phyloP scores from a whole-genome alignment of 2,888 invertebrate species.

The Catotricha subobsoleta region DNA sequence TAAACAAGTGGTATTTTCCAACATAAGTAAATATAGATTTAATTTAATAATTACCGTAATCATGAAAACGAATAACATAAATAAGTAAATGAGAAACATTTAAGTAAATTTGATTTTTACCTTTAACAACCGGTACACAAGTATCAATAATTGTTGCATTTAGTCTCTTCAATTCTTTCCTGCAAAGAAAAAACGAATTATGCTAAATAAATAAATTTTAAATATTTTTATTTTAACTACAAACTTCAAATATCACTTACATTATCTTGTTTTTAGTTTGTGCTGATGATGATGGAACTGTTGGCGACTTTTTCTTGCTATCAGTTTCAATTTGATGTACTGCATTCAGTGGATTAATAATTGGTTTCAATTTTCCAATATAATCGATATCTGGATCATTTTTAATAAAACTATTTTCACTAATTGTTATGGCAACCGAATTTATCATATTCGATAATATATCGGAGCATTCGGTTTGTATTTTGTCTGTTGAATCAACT shows the following conservation, averaged over 20 bases:
- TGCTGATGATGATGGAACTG: too few relatives aligned
- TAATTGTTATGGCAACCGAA: constrained; percentile 40
- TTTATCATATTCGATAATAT: constrained; percentile 36
- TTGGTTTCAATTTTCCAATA: too few relatives aligned
- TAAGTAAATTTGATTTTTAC: constrained; percentile 15
- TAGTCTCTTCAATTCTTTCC: constrained; percentile 38
- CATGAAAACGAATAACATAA: too few relatives aligned
- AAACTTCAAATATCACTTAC: constrained; percentile 2
- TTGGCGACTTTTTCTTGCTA: too few relatives aligned
- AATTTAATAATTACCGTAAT: too few relatives aligned
- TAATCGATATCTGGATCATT: constrained; percentile 21
- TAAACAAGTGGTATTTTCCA: too few relatives aligned
- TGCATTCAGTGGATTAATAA: too few relatives aligned
- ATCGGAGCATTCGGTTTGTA: constrained; percentile 18
- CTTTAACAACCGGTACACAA: background rate
- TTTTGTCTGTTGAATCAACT: constrained; percentile 9
- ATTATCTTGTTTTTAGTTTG: background rate
- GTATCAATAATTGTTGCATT: constrained; percentile 47
- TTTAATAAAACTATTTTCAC: constrained; percentile 35
- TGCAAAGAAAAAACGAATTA: constrained; percentile 12
- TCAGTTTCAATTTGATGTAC: constrained; percentile 12
- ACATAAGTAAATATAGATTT: too few relatives aligned
- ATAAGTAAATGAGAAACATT: too few relatives aligned
- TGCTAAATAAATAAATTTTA: background rate
- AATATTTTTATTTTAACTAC: background rate